Conservation (phyloP, 2,113 vertebrate species). For the Aphelocoma coerulescens region DNA sequence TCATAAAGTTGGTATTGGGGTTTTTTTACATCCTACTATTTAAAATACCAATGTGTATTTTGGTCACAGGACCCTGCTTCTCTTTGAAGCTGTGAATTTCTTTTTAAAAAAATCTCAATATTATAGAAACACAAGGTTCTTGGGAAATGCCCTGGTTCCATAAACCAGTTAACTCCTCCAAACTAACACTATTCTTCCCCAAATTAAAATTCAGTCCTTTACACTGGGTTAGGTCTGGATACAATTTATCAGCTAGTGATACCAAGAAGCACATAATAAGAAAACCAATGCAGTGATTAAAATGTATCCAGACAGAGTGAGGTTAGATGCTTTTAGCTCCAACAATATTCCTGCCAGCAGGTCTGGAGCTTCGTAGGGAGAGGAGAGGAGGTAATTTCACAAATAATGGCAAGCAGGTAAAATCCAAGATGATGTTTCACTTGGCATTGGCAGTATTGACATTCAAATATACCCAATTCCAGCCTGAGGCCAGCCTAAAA, state of each 20-base stretch:
- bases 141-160: not conserved
- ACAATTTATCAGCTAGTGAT: not conserved
- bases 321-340: not conserved
- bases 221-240: not conserved
- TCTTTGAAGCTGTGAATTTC: not conserved
- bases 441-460: not conserved
- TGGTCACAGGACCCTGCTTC: not conserved
- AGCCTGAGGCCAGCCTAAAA: not conserved
- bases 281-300: not conserved
- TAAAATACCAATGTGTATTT: not conserved
- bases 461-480: not conserved
- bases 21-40: not conserved
- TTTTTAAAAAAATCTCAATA: not conserved
- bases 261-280: not conserved
- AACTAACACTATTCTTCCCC: not conserved
- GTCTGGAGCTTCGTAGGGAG: not conserved
- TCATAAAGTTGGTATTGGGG: accelerated
- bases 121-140: not conserved
- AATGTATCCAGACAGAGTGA: not conserved
- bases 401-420: not conserved
- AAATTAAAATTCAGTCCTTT: not conserved
- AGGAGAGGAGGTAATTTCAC: not conserved
- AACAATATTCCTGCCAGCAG: not conserved
- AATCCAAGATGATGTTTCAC: not conserved
- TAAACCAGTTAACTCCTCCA: not conserved